phyloP scores from a whole-genome alignment of 1,140 invertebrate genomes.

The Meloidogyne floridensis region DNA sequence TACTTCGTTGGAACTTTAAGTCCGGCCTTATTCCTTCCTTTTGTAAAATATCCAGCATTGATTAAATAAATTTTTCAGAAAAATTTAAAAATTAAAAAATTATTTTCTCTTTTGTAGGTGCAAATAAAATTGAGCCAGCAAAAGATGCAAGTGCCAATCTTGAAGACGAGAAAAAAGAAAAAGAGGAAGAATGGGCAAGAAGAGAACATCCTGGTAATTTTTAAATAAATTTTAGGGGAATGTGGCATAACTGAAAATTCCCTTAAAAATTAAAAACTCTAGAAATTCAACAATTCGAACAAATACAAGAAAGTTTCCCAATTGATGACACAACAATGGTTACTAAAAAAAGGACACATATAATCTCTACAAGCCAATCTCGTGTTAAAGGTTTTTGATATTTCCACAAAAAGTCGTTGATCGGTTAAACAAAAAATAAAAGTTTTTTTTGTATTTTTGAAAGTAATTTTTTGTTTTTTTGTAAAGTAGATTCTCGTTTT shows the following conservation, averaged over 20 bases:
- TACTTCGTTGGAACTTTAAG: too few relatives aligned
- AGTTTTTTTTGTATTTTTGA: background rate
- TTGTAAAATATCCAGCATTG: too few relatives aligned
- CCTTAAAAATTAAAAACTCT: background rate
- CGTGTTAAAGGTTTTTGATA: constrained; percentile 25
- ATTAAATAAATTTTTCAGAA: too few relatives aligned
- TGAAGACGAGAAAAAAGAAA: constrained; percentile 12
- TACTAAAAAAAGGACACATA: constrained; percentile 25
- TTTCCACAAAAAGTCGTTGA: background rate
- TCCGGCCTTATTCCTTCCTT: too few relatives aligned
- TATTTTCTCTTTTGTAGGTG: constrained; percentile 23
- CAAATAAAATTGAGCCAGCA: constrained; percentile 24
- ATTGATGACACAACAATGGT: constrained; percentile 17
- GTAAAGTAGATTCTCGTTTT: background rate
- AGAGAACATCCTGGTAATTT: constrained; percentile 19
- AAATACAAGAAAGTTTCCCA: constrained; percentile 22
- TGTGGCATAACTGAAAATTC: constrained; percentile 8
- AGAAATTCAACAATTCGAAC: constrained; percentile 26
- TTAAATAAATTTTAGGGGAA: background rate
- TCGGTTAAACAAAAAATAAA: background rate
- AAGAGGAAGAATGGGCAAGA: constrained; percentile 26
- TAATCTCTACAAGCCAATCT: constrained; percentile 22
- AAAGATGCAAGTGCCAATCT: background rate
- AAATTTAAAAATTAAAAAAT: background rate
- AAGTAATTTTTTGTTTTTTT: background rate